These are phyloP conservation scores for Aphis craccivora DNA, from an alignment of 1,140 invertebrate genomes.

Conservation along the genomic window DNA sequence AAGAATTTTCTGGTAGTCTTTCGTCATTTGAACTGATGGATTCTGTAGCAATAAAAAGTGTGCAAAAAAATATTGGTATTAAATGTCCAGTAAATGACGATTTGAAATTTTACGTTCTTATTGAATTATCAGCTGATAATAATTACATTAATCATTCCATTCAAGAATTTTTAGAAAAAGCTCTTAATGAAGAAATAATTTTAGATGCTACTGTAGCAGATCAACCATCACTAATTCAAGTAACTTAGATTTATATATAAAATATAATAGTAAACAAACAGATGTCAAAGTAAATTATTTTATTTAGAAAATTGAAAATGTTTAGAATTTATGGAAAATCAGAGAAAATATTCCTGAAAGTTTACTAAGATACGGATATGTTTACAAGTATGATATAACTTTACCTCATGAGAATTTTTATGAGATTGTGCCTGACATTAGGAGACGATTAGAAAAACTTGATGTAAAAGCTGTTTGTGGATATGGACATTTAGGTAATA, in stretches of 20 bases:
- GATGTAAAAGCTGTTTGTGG: conserved; percentile 75
- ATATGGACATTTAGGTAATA: conserved; percentile 89
- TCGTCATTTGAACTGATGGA: conserved; percentile 96
- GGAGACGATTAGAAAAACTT: conserved; percentile 69
- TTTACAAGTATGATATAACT: conserved; percentile 96
- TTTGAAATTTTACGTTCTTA: conserved; percentile 84
- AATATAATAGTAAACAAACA: neutral
- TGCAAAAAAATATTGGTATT: conserved; percentile 57
- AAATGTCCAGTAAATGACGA: conserved; percentile 65
- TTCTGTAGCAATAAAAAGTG: conserved; percentile 69
- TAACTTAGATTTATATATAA: conserved; percentile 62
- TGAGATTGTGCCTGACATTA: conserved; percentile 74
- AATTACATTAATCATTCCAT: conserved; percentile 74
- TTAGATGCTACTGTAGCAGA: conserved; percentile 83
- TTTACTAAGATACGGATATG: conserved; percentile 83
- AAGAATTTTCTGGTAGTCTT: conserved; percentile 83
- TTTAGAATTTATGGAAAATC: conserved; percentile 80
- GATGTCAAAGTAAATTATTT: neutral
- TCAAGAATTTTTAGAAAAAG: conserved; percentile 85
- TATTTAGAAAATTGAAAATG: conserved; percentile 60
- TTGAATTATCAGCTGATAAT: conserved; percentile 87
- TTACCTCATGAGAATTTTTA: conserved; percentile 87
- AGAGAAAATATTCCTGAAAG: conserved; percentile 86
- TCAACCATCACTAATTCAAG: conserved; percentile 80
- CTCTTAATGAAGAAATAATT: conserved; percentile 76